phyloP scores from a whole-genome alignment of 2,797 vertebrate species.

The Pogonophryne albipinna region DNA sequence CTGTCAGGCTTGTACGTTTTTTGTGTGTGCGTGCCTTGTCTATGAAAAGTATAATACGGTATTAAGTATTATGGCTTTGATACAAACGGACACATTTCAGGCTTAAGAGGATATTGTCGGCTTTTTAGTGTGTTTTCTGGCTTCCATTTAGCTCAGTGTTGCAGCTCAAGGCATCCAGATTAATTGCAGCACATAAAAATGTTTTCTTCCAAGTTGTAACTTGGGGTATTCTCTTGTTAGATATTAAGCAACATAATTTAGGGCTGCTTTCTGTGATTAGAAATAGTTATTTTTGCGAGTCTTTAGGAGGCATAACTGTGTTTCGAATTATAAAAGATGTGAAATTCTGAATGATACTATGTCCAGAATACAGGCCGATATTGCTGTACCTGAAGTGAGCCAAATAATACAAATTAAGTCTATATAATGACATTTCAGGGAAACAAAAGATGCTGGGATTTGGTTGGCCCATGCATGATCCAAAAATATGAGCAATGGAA shows the following conservation, averaged over 20 bases:
- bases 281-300: background rate
- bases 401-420: background rate
- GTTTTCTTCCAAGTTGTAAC: background rate
- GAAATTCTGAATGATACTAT: background rate
- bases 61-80: conserved; percentile 2
- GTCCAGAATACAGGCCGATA: background rate
- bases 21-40: background rate
- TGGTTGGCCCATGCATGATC: conserved; percentile 39
- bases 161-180: conserved; percentile 1
- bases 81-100: conserved; percentile 12
- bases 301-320: background rate
- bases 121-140: background rate
- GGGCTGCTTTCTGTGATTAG: background rate
- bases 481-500: conserved; percentile 50
- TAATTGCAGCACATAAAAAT: background rate
- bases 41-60: conserved; percentile 10
- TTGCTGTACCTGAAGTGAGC: conserved; percentile 16
- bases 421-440: conserved; percentile 19
- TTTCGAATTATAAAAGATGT: background rate
- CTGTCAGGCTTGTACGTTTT: conserved; percentile 26
- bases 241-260: background rate
- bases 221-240: too few species aligned
- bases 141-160: conserved; percentile 3
- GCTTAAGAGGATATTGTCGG: conserved; percentile 24
- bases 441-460: conserved; percentile 36